Base-by-base conservation (phyloP, 2,113 vertebrate species). In the Crotalus tigris region DNA sequence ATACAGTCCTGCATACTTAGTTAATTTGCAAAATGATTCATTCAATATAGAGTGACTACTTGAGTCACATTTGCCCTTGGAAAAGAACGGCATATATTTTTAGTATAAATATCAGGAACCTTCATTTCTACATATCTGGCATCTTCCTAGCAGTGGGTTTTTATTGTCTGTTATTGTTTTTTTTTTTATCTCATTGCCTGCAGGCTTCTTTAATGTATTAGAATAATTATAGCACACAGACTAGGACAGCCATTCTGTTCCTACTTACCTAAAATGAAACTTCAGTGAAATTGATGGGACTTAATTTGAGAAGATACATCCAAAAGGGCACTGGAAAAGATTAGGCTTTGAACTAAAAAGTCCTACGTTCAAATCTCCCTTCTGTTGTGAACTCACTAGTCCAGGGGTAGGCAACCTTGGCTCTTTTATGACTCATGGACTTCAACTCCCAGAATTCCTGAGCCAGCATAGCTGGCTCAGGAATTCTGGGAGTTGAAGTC, bases 61-160 rank as follows among this genome's bases (percentile, higher is more conserved):
- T 93, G 91, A 29, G 87, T 91, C 53, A 46, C 0, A 0, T 57
- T 89, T 94, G 92, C 88, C 39, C 92, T 88, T 95, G 95, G 92
- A 95, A 91, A 94, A 94, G 91, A 93, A 17, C 92, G 93, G 92
- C 92, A 95, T n/a, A 95, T 90, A 95, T 90, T 44, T 69, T 86
- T 85, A 61, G 81, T 88, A 88, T 93, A 96, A 96, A 97, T 94
- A 95, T 95, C 96, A 96, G 93, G 93, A 94, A 94, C 95, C 88
- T 94, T 95, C 96, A 57, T 29, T 75, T 57, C 29, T 58, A 94
- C 93, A 93, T 93, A 94, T 93, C 93, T 95, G 75, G 96, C 93
- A 94, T 95, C 95, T 94, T 92, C 95, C 95, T 95, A 95, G 88
- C 95, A 93, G 53, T 93, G 93, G 0, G 0, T 88, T 96, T 92